Conservation (phyloP, 1,140 invertebrate species). For the Brachionus sp. region DNA sequence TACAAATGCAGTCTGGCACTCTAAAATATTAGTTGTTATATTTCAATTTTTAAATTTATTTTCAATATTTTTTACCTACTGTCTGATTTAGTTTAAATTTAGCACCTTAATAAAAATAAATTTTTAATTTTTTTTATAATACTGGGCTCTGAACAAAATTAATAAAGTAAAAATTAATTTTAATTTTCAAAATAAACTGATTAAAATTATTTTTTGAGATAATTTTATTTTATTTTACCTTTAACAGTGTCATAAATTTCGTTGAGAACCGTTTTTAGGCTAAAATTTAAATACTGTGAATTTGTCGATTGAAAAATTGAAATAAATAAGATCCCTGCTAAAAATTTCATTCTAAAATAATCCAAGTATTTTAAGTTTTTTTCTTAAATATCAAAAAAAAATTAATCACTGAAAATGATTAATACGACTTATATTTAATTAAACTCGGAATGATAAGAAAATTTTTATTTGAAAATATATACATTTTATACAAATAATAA, state of each 20-base stretch:
- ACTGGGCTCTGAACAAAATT: too few species aligned
- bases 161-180: background rate
- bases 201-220: background rate
- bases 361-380: background rate
- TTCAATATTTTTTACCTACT: background rate
- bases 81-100: background rate
- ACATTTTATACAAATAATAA: background rate
- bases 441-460: conserved; percentile 2
- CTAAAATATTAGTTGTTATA: background rate
- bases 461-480: background rate
- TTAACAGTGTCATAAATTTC: background rate
- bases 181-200: background rate
- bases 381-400: background rate
- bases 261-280: background rate
- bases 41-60: background rate
- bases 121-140: background rate
- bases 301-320: background rate
- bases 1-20: background rate
- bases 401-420: background rate
- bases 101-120: background rate
- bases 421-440: background rate
- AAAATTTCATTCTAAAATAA: background rate
- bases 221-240: background rate
- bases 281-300: background rate
- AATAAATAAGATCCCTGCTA: background rate